Base-by-base conservation (phyloP, 1,140 invertebrate species). In the Prorops nasuta region DNA sequence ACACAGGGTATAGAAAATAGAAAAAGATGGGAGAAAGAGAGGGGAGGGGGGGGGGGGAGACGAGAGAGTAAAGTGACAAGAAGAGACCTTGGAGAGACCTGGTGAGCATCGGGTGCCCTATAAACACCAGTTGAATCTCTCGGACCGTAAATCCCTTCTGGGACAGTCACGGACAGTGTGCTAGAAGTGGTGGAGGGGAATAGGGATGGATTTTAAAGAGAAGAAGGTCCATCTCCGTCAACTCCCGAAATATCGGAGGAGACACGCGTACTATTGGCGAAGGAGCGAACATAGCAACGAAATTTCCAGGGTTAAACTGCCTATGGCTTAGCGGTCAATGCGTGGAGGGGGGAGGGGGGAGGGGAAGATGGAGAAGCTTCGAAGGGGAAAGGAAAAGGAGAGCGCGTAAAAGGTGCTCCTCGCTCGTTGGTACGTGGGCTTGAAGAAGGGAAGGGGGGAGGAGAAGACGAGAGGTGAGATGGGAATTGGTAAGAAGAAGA, bases 151-250 rank as follows among this genome's bases (percentile, higher is more conserved):
- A n/a, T n/a, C n/a, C n/a, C n/a, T n/a, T n/a, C n/a, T n/a, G n/a
- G n/a, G n/a, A n/a, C n/a, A n/a, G n/a, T n/a, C n/a, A n/a, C n/a
- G n/a, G n/a, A n/a, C n/a, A n/a, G n/a, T n/a, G n/a, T n/a, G n/a
- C n/a, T n/a, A n/a, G n/a, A n/a, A n/a, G n/a, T n/a, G n/a, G n/a
- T n/a, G n/a, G n/a, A n/a, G n/a, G n/a, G n/a, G n/a, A n/a, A n/a
- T n/a, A n/a, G n/a, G n/a, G 34, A 36, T 31, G 21, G 38, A 58
- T 49, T 44, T 44, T 49, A 44, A 49, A 39, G 17, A 35, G 49
- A 56, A 40, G 44, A 53, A 3, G 51, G 40, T 17, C n/a, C n/a
- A n/a, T 49, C 39, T 53, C 28, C 39, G 34, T 46, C 55, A 54
- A 45, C 55, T 51, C 55, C 21, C 15, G 28, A 15, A 32, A 38